A percentile compares a stretch with the other conserved stretches of the same genome.
Conservation (phyloP, 1,140 invertebrate genomes). For the Battus philenor region DNA sequence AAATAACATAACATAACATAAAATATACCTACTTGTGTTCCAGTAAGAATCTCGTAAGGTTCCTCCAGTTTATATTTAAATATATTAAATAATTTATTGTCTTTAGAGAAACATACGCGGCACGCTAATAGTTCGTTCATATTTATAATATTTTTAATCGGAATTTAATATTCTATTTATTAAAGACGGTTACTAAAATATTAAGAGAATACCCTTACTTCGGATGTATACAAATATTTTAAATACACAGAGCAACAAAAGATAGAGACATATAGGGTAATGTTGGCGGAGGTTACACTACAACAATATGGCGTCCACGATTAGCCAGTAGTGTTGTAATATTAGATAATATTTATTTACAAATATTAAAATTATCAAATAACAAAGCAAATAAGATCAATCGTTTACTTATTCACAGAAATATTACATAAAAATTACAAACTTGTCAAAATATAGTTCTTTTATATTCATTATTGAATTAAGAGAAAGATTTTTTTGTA, state of each 20-base stretch:
- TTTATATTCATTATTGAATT: too few relatives aligned
- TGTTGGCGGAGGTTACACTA: slow-evolving; percentile 6
- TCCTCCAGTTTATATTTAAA: slow-evolving; percentile 21
- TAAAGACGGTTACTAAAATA: slow-evolving; percentile 1
- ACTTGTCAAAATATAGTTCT: too few relatives aligned
- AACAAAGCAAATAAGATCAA: too few relatives aligned
- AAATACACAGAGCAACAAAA: slow-evolving; percentile 11
- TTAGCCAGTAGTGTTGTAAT: too few relatives aligned
- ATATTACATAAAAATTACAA: too few relatives aligned
- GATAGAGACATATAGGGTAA: neutral
- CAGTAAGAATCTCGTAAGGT: slow-evolving; percentile 28
- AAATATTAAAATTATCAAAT: too few relatives aligned
- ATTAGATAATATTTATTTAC: too few relatives aligned
- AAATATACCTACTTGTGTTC: slow-evolving; percentile 21
- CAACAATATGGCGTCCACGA: slow-evolving; percentile 10
- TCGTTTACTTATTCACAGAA: too few relatives aligned
- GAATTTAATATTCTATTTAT: slow-evolving; percentile 1
- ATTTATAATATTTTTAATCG: slow-evolving; percentile 1
- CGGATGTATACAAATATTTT: slow-evolving; percentile 9
- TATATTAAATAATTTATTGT: slow-evolving; percentile 30
- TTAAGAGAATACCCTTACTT: neutral
- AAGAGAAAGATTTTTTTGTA: too few relatives aligned
- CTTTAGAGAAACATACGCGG: slow-evolving; percentile 28
- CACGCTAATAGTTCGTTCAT: slow-evolving; percentile 29
- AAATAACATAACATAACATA: too few relatives aligned